A percentile compares a stretch with the other conserved stretches of the same genome.
These are phyloP conservation scores for Agonum fuliginosum DNA, from an alignment of 2,888 invertebrate genomes.

Conservation along the genomic window DNA sequence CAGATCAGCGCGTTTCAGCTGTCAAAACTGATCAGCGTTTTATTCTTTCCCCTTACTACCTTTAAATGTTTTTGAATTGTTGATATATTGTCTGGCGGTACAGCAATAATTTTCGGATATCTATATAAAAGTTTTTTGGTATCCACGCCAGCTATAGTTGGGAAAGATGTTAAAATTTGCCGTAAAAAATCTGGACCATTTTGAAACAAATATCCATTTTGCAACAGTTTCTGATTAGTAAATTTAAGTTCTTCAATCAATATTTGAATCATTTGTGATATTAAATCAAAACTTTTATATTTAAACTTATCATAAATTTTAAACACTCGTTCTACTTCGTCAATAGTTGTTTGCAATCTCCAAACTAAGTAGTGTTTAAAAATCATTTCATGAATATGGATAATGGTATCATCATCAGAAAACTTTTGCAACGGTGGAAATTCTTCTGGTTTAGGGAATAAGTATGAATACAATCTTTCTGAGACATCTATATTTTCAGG, in stretches of 20 bases:
- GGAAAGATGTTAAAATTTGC: slow-evolving; percentile 8
- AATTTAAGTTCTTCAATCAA: slow-evolving; percentile 41
- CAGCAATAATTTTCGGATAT: slow-evolving; percentile 49
- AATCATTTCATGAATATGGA: slow-evolving; percentile 46
- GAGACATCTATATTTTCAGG: slow-evolving; percentile 33
- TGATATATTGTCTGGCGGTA: slow-evolving; percentile 16
- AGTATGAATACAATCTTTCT: slow-evolving; percentile 39
- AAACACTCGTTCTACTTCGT: slow-evolving; percentile 29
- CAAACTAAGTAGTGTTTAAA: slow-evolving; percentile 54
- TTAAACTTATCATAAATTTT: slow-evolving; percentile 50
- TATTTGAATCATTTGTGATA: slow-evolving; percentile 51
- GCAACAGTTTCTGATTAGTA: slow-evolving; percentile 32
- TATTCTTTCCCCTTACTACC: too few species aligned
- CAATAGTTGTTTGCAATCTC: not conserved
- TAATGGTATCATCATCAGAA: slow-evolving; percentile 44
- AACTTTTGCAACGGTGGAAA: slow-evolving; percentile 37
- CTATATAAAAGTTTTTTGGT: slow-evolving; percentile 48
- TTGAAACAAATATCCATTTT: slow-evolving; percentile 53
- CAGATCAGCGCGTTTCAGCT: too few species aligned
- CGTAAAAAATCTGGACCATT: slow-evolving; percentile 1
- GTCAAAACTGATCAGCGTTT: too few species aligned
- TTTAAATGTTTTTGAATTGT: slow-evolving; percentile 40
- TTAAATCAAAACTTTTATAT: slow-evolving; percentile 46
- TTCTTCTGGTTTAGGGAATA: slow-evolving; percentile 33
- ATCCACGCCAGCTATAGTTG: slow-evolving; percentile 30